Base-by-base conservation (phyloP, 2,888 invertebrate genomes). In the Rhyacophila evoluta region DNA sequence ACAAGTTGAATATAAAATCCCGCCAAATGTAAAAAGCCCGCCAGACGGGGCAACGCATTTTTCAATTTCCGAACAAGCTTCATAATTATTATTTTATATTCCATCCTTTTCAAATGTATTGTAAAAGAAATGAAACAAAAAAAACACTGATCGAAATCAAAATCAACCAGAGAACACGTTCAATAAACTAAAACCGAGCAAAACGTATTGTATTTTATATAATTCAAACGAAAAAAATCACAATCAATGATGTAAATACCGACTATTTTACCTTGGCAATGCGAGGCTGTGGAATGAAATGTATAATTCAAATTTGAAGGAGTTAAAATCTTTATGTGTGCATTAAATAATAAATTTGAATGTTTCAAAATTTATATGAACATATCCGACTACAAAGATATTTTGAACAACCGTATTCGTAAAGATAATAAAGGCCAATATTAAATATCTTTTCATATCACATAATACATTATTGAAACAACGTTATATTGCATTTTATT, bases 271-370 rank as follows among this genome's bases (percentile, higher is more conserved):
- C 2, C 69, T 69, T 33, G 69, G 33, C 55, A 55, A 29, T 69
- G 29, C 4, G 10, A 10, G 19, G 55, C 55, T 19, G 55, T 1
- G 12, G 55, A 55, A 55, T 39, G 72, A 41, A 73, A 67, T 25
- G 72, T 72, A 77, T 72, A 67, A 72, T 77, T 72, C 72, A 77
- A 73, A 77, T 72, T 72, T 72, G 67, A 72, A 72, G 55, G 77
- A 77, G 77, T 77, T 72, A 67, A 77, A 67, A 77, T 77, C 72
- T 67, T 73, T 67, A 72, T 67, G 74, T 41, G 77, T 77, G 77
- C 77, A 72, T 68, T 55, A 77, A 72, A 77, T 72, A 77, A 77
- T 77, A 77, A 77, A 77, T 77, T 67, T 77, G 77, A 77, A 72
- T 72, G 72, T 37, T 33, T 37, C 36, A 15, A 19, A 25, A 19